Conservation (phyloP, 2,797 vertebrate genomes). For the Spea hammondii region DNA sequence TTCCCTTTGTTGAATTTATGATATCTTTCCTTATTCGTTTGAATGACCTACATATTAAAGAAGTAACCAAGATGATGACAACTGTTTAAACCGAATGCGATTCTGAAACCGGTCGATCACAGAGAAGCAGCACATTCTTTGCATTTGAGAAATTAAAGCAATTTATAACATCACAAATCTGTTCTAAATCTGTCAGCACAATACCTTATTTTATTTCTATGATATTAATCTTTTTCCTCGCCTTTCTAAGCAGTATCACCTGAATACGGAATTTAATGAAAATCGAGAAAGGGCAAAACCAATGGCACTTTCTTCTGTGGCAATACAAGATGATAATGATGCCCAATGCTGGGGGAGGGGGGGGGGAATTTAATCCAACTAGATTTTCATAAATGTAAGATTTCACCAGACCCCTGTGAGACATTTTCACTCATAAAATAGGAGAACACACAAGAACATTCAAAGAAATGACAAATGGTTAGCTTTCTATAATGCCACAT, state of each 20-base stretch:
- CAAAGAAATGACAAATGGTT: no score
- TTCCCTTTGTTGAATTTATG: no score
- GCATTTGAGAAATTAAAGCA: constrained; percentile 10
- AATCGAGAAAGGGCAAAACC: not conserved
- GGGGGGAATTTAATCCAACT: no score
- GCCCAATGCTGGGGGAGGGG: no score
- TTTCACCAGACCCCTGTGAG: no score
- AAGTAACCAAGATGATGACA: not conserved
- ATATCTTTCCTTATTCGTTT: not conserved
- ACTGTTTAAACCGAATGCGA: not conserved
- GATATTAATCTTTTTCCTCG: not conserved
- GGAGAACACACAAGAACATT: no score
- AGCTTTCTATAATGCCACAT: no score
- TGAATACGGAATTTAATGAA: not conserved
- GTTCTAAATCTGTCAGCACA: constrained; percentile 21
- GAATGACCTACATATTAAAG: not conserved
- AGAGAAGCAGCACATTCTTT: not conserved
- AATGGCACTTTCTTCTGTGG: no score
- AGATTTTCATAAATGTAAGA: no score
- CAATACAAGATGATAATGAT: no score
- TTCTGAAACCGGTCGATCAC: constrained; percentile 3
- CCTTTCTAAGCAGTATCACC: not conserved
- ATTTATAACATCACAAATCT: constrained; percentile 22
- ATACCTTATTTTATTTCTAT: not conserved
- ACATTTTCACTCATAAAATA: no score